phyloP scores from a whole-genome alignment of 2,888 invertebrate species.

The Hybos culiciformis region DNA sequence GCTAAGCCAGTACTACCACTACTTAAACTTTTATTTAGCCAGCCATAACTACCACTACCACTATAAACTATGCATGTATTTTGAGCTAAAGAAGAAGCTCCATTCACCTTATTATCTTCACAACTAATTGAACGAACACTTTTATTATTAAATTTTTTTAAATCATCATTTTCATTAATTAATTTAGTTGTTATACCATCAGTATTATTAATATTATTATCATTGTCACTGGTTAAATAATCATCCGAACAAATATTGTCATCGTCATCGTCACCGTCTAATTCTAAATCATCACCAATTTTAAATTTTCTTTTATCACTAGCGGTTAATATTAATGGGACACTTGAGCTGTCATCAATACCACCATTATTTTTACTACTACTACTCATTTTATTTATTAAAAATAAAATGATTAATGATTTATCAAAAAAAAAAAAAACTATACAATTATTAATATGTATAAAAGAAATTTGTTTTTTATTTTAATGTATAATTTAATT shows the following conservation, averaged over 20 bases:
- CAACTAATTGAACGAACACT: too few species aligned
- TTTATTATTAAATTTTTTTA: too few species aligned
- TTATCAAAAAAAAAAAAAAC: background rate
- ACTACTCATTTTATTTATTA: slow-evolving; percentile 20
- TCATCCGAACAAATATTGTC: background rate
- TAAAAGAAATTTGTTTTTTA: background rate
- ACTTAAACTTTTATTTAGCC: too few species aligned
- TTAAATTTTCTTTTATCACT: slow-evolving; percentile 12
- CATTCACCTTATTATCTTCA: too few species aligned
- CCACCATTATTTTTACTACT: slow-evolving; percentile 15
- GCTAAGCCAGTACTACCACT: slow-evolving; percentile 11
- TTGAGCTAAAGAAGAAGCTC: too few species aligned
- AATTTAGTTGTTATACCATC: too few species aligned
- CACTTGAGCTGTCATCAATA: slow-evolving; percentile 19
- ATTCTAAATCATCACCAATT: slow-evolving; percentile 5
- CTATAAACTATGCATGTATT: too few species aligned
- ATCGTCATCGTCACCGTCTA: slow-evolving; percentile 2
- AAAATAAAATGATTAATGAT: background rate
- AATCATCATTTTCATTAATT: too few species aligned
- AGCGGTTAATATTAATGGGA: slow-evolving; percentile 20
- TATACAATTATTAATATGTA: background rate
- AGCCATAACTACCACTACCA: too few species aligned
- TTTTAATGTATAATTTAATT: slow-evolving; percentile 1
- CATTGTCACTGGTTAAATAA: background rate
- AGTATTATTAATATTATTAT: background rate